A percentile compares a stretch with the other conserved stretches of the same genome.
Conservation (phyloP, 1,140 invertebrate genomes). For the Danaus melanippus region DNA sequence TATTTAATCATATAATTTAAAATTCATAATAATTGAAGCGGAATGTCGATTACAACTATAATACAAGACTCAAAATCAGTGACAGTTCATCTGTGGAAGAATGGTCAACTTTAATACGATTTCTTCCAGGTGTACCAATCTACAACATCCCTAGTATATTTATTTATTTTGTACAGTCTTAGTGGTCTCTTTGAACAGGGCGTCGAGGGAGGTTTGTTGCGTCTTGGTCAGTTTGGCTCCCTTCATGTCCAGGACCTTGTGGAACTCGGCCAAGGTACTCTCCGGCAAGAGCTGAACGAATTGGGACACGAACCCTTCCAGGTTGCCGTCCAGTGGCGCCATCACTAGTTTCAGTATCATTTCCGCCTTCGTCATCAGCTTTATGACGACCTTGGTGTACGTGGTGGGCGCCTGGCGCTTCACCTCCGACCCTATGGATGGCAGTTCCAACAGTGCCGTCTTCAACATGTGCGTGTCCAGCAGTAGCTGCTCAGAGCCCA, state of each 20-base stretch:
- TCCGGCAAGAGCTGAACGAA: conserved; percentile 93
- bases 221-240: conserved; percentile 73
- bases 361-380: conserved; percentile 98
- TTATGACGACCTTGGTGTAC: conserved; percentile 91
- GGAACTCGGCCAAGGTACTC: conserved; percentile 91
- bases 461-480: conserved; percentile 98
- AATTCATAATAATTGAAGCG: not conserved
- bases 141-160: conserved; percentile 3
- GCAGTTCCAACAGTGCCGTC: conserved; percentile 94
- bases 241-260: conserved; percentile 98
- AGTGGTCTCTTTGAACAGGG: conserved; percentile 36
- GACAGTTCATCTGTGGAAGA: no score
- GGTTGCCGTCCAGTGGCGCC: conserved; percentile 90
- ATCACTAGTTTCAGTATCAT: conserved; percentile 99
- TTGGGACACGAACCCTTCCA: conserved; percentile 86
- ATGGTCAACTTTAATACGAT: no score
- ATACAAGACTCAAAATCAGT: conserved; percentile 17
- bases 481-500: conserved; percentile 97
- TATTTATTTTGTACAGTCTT: conserved; percentile 23
- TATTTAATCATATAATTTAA: not conserved
- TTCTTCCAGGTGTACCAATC: no score
- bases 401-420: conserved; percentile 89
- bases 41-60: conserved; percentile 3
- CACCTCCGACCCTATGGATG: conserved; percentile 91
- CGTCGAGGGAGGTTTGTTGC: conserved; percentile 43